Percentiles rank a stretch among this genome's conserved stretches.
phyloP scores from a whole-genome alignment of 1,140 invertebrate genomes.

The Luehdorfia chinensis region DNA sequence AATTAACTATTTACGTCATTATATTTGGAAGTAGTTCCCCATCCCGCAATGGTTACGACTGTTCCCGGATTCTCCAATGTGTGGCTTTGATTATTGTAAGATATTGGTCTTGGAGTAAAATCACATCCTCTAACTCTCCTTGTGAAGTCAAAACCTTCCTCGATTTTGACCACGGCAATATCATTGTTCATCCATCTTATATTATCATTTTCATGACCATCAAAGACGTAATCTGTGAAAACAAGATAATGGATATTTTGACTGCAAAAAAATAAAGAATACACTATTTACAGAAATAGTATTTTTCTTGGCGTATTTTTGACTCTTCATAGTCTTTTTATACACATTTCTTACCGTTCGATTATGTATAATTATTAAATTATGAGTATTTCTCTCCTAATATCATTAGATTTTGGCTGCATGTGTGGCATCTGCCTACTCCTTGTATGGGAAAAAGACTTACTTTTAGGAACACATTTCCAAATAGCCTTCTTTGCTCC shows the following conservation, averaged over 20 bases:
- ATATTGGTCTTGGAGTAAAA: constrained; percentile 52
- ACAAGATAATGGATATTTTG: constrained; percentile 7
- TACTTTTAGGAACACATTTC: constrained; percentile 67
- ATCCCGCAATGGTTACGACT: constrained; percentile 45
- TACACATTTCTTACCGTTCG: too few relatives aligned
- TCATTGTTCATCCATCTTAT: constrained; percentile 69
- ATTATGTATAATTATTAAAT: too few relatives aligned
- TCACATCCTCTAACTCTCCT: constrained; percentile 53
- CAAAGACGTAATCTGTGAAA: constrained; percentile 56
- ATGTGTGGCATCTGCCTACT: too few relatives aligned
- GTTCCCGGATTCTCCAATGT: constrained; percentile 54
- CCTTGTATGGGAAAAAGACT: too few relatives aligned
- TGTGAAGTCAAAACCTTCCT: constrained; percentile 58
- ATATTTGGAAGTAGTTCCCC: constrained; percentile 54
- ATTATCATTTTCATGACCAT: constrained; percentile 64
- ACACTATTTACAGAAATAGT: too few relatives aligned
- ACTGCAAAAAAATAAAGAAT: background rate
- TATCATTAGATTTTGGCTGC: too few relatives aligned
- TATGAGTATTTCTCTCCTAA: too few relatives aligned
- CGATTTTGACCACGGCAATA: constrained; percentile 60
- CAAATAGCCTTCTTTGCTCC: constrained; percentile 63
- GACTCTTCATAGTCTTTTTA: too few relatives aligned
- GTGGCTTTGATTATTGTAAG: constrained; percentile 56
- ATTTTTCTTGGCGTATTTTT: too few relatives aligned
- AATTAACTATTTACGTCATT: constrained; percentile 42